phyloP scores from a whole-genome alignment of 2,113 vertebrate genomes.

The Sinosuthora webbiana region DNA sequence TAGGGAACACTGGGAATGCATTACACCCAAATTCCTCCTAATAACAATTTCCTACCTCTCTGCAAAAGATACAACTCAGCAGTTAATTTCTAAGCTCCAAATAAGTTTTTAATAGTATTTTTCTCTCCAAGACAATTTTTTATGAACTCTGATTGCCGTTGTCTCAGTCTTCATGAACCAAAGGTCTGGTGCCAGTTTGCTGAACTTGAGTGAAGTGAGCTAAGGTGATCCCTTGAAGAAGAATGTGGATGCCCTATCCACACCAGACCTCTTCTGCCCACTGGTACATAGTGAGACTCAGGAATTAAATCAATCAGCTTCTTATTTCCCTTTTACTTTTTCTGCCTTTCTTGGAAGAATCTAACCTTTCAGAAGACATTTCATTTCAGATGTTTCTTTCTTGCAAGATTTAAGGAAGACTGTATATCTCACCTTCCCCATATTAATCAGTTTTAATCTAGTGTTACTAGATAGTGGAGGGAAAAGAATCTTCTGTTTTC shows the following conservation, averaged over 20 bases:
- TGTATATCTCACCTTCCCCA: neutral
- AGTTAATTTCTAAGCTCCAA: neutral
- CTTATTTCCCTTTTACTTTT: neutral
- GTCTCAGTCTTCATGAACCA: neutral
- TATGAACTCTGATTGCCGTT: neutral
- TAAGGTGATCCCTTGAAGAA: neutral
- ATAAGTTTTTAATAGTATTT: neutral
- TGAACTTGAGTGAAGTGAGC: neutral
- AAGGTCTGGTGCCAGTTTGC: neutral
- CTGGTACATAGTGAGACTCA: neutral
- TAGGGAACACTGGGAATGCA: neutral
- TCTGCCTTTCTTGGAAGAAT: neutral
- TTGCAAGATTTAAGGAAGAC: neutral
- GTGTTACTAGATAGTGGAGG: neutral
- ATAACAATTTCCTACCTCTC: neutral
- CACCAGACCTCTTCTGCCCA: neutral
- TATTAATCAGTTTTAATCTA: neutral
- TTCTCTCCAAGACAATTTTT: neutral
- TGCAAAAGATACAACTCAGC: neutral
- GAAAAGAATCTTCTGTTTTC: neutral
- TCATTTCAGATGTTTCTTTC: neutral
- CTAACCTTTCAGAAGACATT: neutral
- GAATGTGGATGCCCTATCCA: neutral
- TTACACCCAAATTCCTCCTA: neutral
- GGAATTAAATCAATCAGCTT: neutral